Percentiles rank a stretch among this genome's conserved stretches.
phyloP scores from a whole-genome alignment of 92 coral and sea anemone species.

The Epizoanthus ramosus region DNA sequence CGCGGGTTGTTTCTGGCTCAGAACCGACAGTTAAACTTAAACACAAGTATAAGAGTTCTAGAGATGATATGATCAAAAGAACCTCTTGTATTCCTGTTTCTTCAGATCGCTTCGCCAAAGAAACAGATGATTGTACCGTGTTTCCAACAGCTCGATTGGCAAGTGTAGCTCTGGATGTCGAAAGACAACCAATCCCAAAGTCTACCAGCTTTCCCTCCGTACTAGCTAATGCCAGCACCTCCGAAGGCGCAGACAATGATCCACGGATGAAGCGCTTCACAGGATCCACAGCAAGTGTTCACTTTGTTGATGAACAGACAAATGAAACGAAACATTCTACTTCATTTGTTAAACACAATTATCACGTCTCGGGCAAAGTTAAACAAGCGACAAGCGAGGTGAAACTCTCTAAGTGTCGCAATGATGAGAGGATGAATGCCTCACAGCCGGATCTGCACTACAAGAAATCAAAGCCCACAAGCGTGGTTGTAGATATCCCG shows the following conservation, averaged over 20 bases:
- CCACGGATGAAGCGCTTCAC: neutral
- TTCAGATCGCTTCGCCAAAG: neutral
- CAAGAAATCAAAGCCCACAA: neutral
- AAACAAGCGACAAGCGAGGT: constrained; percentile 18
- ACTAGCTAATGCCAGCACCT: constrained; percentile 8
- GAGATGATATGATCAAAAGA: neutral
- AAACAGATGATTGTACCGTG: neutral
- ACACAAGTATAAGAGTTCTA: too few species aligned
- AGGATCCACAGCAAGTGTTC: constrained; percentile 57
- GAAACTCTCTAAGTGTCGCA: constrained; percentile 2
- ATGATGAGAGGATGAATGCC: constrained; percentile 1
- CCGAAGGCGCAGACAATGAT: constrained; percentile 14
- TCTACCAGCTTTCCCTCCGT: neutral
- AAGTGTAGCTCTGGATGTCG: constrained; percentile 10
- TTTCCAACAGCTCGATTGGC: neutral
- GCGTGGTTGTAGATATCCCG: constrained; percentile 14
- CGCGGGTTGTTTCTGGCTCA: neutral
- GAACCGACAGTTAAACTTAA: neutral
- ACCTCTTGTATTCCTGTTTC: neutral
- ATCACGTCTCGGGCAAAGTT: neutral
- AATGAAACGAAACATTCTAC: neutral
- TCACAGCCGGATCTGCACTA: constrained; percentile 31
- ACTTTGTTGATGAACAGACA: constrained; percentile 60
- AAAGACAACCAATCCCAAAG: constrained; percentile 10
- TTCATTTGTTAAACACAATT: too few species aligned